Evolutionary conservation across 2,113 vertebrate species (phyloP).

Genomic region (Pelmatolapia mariae): DNA sequence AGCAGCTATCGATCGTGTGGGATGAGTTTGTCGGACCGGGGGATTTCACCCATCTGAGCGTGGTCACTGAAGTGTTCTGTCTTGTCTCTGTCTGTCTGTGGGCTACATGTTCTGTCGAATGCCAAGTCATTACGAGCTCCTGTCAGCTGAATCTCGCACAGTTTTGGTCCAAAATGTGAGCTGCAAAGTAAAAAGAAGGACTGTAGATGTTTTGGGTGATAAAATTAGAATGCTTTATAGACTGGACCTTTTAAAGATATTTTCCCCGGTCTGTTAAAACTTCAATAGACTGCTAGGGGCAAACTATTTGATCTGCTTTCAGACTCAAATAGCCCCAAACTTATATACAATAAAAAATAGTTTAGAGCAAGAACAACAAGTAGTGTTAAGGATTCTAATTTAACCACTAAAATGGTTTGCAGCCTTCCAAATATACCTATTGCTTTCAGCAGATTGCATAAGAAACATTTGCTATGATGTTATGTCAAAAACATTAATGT

Average conservation of each 20-base stretch:
- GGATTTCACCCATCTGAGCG: constrained; percentile 53
- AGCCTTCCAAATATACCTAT: neutral
- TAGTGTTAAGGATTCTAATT: neutral
- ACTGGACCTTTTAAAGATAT: neutral
- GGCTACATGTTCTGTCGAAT: constrained; percentile 24
- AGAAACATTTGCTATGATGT: neutral
- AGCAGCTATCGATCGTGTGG: constrained; percentile 61
- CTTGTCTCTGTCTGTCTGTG: constrained; percentile 46
- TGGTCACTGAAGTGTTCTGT: constrained; percentile 48
- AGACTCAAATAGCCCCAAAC: neutral
- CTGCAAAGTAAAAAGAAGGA: neutral
- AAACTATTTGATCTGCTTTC: neutral
- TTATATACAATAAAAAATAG: neutral
- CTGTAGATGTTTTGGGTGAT: neutral
- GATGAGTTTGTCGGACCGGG: constrained; percentile 57
- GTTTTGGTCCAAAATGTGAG: neutral
- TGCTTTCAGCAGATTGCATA: neutral
- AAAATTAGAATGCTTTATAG: neutral
- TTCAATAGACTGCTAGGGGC: neutral
- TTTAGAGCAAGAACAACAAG: neutral
- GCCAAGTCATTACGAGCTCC: constrained; percentile 3
- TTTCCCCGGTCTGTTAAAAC: neutral
- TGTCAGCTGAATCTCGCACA: neutral
- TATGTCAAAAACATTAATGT: neutral
- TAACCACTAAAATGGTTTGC: neutral